A percentile compares a stretch with the other conserved stretches of the same genome.
These are phyloP conservation scores for Tragelaphus oryx DNA, from an alignment of 2,797 vertebrate genomes.

Conservation along the genomic window DNA sequence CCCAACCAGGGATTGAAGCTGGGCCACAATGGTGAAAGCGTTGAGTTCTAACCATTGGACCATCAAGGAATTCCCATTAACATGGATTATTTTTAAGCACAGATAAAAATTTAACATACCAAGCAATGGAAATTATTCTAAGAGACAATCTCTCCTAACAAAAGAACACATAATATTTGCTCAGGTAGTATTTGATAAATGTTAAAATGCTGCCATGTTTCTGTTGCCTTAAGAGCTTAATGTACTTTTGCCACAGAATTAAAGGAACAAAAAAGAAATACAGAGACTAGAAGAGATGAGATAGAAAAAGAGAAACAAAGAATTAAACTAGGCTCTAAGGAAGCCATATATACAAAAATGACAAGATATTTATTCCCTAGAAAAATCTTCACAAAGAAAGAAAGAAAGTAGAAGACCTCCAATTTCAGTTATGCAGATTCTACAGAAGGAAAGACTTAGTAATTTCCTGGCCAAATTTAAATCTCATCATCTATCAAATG, in stretches of 20 bases:
- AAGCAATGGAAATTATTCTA: background rate
- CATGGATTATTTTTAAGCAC: background rate
- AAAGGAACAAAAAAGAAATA: slow-evolving; percentile 25
- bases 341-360: background rate
- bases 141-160: background rate
- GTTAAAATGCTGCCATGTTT: background rate
- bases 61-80: background rate
- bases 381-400: background rate
- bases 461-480: background rate
- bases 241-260: background rate
- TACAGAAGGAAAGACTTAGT: background rate
- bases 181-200: background rate
- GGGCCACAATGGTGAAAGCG: background rate
- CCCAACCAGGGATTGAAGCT: background rate
- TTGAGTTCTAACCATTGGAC: background rate
- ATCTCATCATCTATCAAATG: background rate
- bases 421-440: background rate
- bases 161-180: background rate
- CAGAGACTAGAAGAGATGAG: background rate
- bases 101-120: background rate
- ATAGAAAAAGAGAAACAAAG: background rate
- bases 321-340: background rate
- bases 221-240: background rate
- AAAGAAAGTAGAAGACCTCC: background rate
- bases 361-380: background rate